These are phyloP conservation scores for Drosophila repleta DNA, from an alignment of 1,140 invertebrate species.

Conservation along the genomic window DNA sequence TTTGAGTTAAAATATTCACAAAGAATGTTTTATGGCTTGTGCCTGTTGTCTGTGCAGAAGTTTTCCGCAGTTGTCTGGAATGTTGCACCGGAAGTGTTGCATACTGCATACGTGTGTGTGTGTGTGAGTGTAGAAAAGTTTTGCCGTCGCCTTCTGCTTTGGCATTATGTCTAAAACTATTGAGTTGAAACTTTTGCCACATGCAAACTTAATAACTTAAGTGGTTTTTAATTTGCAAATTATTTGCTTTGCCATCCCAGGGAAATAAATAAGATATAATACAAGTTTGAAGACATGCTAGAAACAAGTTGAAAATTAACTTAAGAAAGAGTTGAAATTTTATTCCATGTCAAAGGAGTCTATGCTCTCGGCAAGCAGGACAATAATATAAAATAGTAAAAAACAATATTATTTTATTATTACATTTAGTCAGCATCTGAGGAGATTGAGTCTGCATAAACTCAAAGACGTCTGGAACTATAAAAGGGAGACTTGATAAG, in stretches of 20 bases:
- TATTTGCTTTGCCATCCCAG: background rate
- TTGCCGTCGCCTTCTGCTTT: constrained; percentile 18
- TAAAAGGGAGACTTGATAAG: too few relatives aligned
- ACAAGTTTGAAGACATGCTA: background rate
- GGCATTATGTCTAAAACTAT: constrained; percentile 20
- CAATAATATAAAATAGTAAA: too few relatives aligned
- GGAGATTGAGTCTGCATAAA: too few relatives aligned
- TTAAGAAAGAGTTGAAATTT: too few relatives aligned
- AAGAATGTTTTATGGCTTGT: constrained; percentile 42
- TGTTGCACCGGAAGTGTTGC: constrained; percentile 53
- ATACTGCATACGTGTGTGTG: constrained; percentile 46
- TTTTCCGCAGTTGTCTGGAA: constrained; percentile 36
- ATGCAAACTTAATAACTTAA: constrained; percentile 50
- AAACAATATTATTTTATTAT: too few relatives aligned
- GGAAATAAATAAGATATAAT: background rate
- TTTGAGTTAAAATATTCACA: constrained; percentile 56
- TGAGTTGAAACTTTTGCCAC: constrained; percentile 21
- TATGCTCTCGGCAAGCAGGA: too few relatives aligned
- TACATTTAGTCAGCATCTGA: too few relatives aligned
- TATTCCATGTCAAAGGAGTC: too few relatives aligned
- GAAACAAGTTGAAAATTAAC: background rate
- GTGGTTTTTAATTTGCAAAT: constrained; percentile 39
- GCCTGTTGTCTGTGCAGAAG: constrained; percentile 34
- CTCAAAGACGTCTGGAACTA: too few relatives aligned
- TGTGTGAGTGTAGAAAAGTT: constrained; percentile 35